Base-by-base conservation (phyloP, 2,797 vertebrate genomes). In the Myotis myotis region DNA sequence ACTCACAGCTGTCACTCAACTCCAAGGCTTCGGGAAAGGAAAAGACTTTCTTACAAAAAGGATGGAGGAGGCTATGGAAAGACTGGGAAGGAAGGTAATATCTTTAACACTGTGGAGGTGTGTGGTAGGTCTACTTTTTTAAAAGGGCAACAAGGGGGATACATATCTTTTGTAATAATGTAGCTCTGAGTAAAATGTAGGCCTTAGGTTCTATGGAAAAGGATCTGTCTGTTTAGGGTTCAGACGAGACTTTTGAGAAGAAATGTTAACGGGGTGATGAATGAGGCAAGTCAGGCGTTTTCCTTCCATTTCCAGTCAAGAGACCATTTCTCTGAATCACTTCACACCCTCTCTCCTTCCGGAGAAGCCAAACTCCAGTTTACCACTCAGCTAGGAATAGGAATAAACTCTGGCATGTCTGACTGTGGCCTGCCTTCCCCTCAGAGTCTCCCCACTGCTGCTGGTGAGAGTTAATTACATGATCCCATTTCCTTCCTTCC, bases 291-390 rank as follows among this genome's bases (percentile, higher is more conserved):
- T 72, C 25, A 55, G 28, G 49, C 5, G 3, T 68, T 57, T 57
- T 66, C 82, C 93, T 91, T 66, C 33, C 80, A 74, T 0, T 60
- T n/a, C n/a, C n/a, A 71, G 57, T 23, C 10, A 70, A 83, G 22
- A 51, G 71, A 57, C 25, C 19, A 4, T 94, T 94, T 93, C 68
- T 23, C 95, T 95, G 93, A 96, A n/a, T 95, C 88, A 92, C 33
- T 76, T 47, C 19, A 87, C 3, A 60, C 71, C 16, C 49, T 44
- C 30, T 23, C 30, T 23, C 80, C 44, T 44, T 51, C 20, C 22
- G 70, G 44, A 64, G 91, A 75, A 36, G 41, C 19, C 55, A 60
- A 15, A 66, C 62, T 75, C 60, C 41, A 38, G 36, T 28, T 22
- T 66, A 49, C 44, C 33, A n/a, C 5, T 20, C 7, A 83, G 71